Evolutionary conservation across 2,888 invertebrate genomes (phyloP).

Genomic region (Pammene aurita): DNA sequence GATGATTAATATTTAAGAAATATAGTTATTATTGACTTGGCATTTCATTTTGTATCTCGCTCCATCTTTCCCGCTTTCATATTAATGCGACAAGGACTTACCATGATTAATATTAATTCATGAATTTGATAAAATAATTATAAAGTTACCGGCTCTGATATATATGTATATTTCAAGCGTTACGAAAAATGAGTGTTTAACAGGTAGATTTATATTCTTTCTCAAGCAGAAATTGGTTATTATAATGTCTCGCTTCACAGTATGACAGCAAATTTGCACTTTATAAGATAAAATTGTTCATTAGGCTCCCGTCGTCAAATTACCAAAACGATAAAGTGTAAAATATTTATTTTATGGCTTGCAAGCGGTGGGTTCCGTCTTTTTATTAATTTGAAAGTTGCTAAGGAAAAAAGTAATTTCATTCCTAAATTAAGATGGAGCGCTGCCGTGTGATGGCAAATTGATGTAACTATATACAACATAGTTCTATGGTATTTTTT

Average conservation of each 20-base stretch:
- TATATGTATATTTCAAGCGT: slow-evolving; percentile 22
- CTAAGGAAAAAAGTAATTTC: neutral
- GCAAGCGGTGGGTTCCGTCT: slow-evolving; percentile 45
- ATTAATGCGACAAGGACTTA: too few species aligned
- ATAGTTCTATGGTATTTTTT: too few species aligned
- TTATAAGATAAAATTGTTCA: slow-evolving; percentile 81
- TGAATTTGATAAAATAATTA: too few species aligned
- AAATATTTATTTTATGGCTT: slow-evolving; percentile 73
- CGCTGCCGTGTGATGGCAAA: too few species aligned
- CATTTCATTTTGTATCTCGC: too few species aligned
- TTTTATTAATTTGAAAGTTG: slow-evolving; percentile 12
- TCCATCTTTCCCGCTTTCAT: too few species aligned
- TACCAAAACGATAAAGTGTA: slow-evolving; percentile 70
- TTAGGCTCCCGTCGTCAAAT: slow-evolving; percentile 70
- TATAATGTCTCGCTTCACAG: slow-evolving; percentile 75
- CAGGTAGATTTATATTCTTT: slow-evolving; percentile 77
- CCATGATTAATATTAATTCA: too few species aligned
- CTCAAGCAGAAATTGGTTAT: slow-evolving; percentile 75
- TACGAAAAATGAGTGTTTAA: slow-evolving; percentile 46
- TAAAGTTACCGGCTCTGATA: too few species aligned
- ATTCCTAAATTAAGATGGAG: neutral
- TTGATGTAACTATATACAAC: neutral
- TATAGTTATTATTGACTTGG: too few species aligned
- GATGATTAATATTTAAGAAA: too few species aligned
- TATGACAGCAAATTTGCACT: slow-evolving; percentile 81